phyloP scores from a whole-genome alignment of 2,113 vertebrate species.

The Climacteris rufus region DNA sequence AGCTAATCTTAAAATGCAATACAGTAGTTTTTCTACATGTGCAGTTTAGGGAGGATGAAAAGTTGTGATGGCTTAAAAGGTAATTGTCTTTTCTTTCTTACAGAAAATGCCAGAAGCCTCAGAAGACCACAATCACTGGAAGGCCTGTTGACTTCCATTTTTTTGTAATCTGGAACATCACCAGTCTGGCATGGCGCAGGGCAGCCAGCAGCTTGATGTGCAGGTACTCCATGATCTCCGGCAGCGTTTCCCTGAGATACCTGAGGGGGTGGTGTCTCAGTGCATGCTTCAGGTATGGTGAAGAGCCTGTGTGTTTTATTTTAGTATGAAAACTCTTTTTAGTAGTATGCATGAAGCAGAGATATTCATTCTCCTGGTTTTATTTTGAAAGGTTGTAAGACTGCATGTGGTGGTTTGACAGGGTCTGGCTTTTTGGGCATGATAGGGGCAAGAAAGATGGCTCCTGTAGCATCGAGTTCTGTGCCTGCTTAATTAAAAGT shows the following conservation, averaged over 20 bases:
- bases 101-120: conserved; percentile 84
- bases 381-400: not conserved
- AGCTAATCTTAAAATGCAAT: not conserved
- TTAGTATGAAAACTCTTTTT: not conserved
- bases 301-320: not conserved
- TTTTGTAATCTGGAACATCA: conserved; percentile 57
- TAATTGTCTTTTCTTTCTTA: not conserved
- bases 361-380: not conserved
- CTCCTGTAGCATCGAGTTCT: too few species aligned
- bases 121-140: conserved; percentile 81
- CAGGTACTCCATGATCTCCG: conserved; percentile 97
- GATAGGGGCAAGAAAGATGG: too few species aligned
- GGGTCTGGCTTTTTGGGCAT: too few species aligned
- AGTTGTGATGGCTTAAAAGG: not conserved
- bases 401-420: too few species aligned
- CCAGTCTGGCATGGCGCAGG: conserved; percentile 92
- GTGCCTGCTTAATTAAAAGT: too few species aligned
- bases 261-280: conserved; percentile 93
- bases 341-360: not conserved
- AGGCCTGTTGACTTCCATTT: conserved; percentile 81
- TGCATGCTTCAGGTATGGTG: conserved; percentile 93
- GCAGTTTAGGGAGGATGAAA: not conserved
- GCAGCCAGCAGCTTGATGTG: conserved; percentile 88
- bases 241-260: conserved; percentile 97
- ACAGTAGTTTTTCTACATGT: not conserved